phyloP scores from a whole-genome alignment of 2,797 vertebrate genomes.

The Thaleichthys pacificus region DNA sequence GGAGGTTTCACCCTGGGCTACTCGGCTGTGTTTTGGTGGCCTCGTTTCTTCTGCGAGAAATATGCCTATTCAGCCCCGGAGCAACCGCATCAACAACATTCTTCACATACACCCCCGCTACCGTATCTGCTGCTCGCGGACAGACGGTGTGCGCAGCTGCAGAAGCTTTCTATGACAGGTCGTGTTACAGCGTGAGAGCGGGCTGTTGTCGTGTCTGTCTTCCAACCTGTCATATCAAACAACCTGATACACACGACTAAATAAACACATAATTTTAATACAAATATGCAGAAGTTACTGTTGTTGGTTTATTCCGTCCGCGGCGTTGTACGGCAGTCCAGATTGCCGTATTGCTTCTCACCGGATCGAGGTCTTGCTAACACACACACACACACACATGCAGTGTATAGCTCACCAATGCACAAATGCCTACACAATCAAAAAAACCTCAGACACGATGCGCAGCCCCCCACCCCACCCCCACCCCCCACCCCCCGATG shows the following conservation, averaged over 20 bases:
- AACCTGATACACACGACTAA: no score
- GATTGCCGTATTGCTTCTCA: neutral
- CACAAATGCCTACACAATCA: neutral
- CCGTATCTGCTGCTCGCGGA: neutral
- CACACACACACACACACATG: no score
- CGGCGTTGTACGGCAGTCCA: neutral
- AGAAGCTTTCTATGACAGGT: conserved; percentile 7
- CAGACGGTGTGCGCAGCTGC: conserved; percentile 60
- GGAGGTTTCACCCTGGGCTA: conserved; percentile 20
- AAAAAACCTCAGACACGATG: neutral
- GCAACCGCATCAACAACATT: conserved; percentile 37
- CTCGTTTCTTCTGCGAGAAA: conserved; percentile 33
- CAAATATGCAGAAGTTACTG: neutral
- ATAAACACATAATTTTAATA: conserved; percentile 1
- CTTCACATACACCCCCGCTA: neutral
- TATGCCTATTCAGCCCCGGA: conserved; percentile 24
- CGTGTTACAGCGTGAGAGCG: no score
- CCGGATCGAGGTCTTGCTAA: no score
- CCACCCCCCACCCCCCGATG: no score
- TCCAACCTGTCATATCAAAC: no score
- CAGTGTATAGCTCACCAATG: no score
- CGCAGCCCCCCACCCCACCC: neutral
- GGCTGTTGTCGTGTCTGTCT: no score
- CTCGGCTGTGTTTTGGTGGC: conserved; percentile 24
- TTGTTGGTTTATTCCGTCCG: neutral